Evolutionary conservation across 2,797 vertebrate genomes (phyloP).

Genomic region (Tympanoctomys barrerae): DNA sequence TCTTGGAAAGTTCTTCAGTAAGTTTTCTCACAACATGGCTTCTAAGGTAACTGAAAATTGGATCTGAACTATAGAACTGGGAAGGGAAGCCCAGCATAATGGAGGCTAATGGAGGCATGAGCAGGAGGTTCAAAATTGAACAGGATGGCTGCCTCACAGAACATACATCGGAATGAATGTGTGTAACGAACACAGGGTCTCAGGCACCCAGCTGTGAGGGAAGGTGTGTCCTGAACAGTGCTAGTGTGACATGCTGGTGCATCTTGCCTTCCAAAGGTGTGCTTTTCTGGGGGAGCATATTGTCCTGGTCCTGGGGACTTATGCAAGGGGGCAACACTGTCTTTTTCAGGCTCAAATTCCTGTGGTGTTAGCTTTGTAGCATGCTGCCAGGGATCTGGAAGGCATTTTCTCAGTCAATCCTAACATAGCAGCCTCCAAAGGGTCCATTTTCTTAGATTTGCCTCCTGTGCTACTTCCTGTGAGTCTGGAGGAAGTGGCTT

Average conservation of each 20-base stretch:
- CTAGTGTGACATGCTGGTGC: not conserved
- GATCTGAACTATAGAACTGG: not conserved
- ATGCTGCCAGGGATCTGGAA: not conserved
- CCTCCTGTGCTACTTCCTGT: not conserved
- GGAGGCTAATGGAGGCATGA: not conserved
- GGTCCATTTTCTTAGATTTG: not conserved
- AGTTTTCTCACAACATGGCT: not conserved
- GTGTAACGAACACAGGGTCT: not conserved
- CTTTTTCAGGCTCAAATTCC: not conserved
- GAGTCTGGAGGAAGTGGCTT: not conserved
- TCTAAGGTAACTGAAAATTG: not conserved
- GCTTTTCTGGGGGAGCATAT: not conserved
- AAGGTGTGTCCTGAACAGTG: not conserved
- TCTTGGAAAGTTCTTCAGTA: not conserved
- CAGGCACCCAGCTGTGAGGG: not conserved
- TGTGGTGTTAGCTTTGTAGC: not conserved
- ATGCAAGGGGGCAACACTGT: not conserved
- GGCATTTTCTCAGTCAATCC: not conserved
- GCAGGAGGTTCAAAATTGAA: constrained; percentile 5
- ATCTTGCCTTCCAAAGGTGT: not conserved
- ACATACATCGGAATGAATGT: not conserved
- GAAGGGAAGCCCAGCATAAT: not conserved
- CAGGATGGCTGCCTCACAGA: not conserved
- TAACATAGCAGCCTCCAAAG: not conserved
- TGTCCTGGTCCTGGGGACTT: not conserved